Evolutionary conservation across 2,113 vertebrate species (phyloP).

Genomic region (Lutjanus erythropterus): DNA sequence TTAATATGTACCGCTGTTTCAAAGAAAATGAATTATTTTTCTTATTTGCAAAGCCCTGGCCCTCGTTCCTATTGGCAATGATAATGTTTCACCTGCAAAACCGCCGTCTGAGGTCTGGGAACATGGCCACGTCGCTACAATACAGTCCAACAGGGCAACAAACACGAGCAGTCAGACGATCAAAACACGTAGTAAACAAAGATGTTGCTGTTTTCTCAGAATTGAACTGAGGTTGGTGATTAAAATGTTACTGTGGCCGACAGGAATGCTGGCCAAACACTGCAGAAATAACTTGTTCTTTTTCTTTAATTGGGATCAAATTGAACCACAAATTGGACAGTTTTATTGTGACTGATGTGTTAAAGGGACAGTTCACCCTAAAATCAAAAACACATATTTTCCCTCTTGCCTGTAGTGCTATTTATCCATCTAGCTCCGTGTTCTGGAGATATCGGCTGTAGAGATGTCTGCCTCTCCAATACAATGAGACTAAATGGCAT

Average conservation of each 20-base stretch:
- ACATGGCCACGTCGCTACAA: background rate
- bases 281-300: background rate
- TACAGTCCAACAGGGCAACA: background rate
- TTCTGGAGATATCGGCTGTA: too few species aligned
- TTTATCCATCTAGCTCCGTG: too few species aligned
- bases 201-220: too few species aligned
- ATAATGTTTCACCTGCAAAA: conserved; percentile 3
- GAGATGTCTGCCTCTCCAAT: too few species aligned
- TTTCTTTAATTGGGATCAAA: background rate
- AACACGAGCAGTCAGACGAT: background rate
- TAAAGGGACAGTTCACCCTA: too few species aligned
- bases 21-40: background rate
- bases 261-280: background rate
- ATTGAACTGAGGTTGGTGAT: background rate
- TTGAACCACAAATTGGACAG: background rate
- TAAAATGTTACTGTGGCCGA: background rate
- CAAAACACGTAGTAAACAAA: background rate
- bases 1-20: background rate
- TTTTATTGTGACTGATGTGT: background rate
- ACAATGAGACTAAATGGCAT: too few species aligned
- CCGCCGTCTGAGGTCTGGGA: background rate
- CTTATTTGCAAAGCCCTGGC: background rate
- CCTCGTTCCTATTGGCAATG: background rate
- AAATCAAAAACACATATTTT: too few species aligned
- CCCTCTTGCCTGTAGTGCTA: too few species aligned